phyloP scores from a whole-genome alignment of 2,888 invertebrate genomes.

The Aricia artaxerxes region DNA sequence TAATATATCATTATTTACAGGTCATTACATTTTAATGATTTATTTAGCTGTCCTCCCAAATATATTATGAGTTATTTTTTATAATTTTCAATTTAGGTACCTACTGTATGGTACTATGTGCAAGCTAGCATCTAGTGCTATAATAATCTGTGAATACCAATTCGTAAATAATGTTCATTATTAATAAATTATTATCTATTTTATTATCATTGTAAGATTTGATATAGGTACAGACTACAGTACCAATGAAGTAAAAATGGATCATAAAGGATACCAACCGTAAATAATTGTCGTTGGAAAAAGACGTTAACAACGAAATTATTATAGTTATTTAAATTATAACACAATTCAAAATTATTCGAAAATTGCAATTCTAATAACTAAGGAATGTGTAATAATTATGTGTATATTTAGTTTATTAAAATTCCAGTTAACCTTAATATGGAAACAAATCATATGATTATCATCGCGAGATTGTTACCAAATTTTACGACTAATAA shows the following conservation, averaged over 20 bases:
- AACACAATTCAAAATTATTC: neutral
- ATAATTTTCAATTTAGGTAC: too few species aligned
- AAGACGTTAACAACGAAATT: neutral
- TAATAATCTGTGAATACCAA: too few species aligned
- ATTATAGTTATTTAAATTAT: neutral
- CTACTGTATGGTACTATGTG: too few species aligned
- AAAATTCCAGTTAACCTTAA: constrained; percentile 38
- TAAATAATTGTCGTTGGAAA: neutral
- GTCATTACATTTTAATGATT: neutral
- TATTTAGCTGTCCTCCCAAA: neutral
- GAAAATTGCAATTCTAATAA: neutral
- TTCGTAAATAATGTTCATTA: too few species aligned
- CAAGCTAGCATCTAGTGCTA: too few species aligned
- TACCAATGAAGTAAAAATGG: too few species aligned
- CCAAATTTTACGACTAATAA: constrained; percentile 64
- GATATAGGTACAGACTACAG: too few species aligned
- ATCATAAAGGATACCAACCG: too few species aligned
- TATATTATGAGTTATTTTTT: too few species aligned
- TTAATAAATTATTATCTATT: too few species aligned
- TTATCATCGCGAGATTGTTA: constrained; percentile 20
- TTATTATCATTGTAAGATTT: too few species aligned
- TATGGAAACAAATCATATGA: constrained; percentile 38
- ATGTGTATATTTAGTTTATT: constrained; percentile 30
- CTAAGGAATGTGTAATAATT: neutral
- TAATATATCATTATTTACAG: neutral